A percentile compares a stretch with the other conserved stretches of the same genome.
These are phyloP conservation scores for Cherax destructor DNA, from an alignment of 1,140 invertebrate species.

Conservation along the genomic window DNA sequence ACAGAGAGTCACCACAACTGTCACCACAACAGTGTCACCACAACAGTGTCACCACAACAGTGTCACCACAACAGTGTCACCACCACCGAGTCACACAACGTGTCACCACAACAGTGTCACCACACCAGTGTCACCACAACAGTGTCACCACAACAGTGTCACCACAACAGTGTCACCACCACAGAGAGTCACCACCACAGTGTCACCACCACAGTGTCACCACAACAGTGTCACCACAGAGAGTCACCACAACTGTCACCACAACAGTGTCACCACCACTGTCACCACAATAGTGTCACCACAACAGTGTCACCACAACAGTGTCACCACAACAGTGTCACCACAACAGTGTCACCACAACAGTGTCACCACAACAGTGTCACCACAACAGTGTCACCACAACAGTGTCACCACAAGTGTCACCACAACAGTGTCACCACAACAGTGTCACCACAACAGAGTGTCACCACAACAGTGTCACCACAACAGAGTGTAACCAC, in stretches of 20 bases:
- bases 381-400: neutral
- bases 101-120: neutral
- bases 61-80: neutral
- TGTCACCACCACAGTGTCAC: neutral
- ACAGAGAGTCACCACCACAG: neutral
- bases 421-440: neutral
- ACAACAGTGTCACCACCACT: neutral
- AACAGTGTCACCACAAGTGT: neutral
- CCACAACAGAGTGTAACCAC: neutral
- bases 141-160: neutral
- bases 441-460: neutral
- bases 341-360: neutral
- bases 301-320: neutral
- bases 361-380: neutral
- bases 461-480: neutral
- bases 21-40: neutral
- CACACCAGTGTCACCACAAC: neutral
- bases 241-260: neutral
- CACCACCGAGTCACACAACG: neutral
- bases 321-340: neutral
- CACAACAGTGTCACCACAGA: neutral
- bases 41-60: neutral
- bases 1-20: neutral
- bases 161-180: neutral
- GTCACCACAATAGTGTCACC: slow-evolving; percentile 7